Base-by-base conservation (phyloP, 2,113 vertebrate genomes). In the Spermophilus dauricus region DNA sequence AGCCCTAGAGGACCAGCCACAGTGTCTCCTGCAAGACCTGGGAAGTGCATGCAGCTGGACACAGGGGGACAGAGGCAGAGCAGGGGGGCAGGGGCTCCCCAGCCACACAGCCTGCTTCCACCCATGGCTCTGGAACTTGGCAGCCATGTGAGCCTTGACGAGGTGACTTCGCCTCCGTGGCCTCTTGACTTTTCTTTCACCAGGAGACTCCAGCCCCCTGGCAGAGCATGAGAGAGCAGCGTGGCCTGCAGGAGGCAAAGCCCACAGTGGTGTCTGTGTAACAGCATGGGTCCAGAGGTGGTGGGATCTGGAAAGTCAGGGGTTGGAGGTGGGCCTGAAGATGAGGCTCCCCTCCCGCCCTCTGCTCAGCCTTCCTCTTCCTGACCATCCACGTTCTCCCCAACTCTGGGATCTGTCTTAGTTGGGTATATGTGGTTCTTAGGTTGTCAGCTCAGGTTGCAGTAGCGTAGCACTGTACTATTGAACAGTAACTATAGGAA, bases 251-350 rank as follows among this genome's bases (percentile, higher is more conserved):
- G 86, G 85, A 61, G 34, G 16, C 17, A 53, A 2, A 91, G 26
- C 3, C 39, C 56, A 11, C n/a, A 1, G 1, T 0, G 14, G 30
- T 12, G 39, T n/a, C 73, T 56, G 48, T 12, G 3, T 2, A 32
- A 32, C 1, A 22, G 69, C 85, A 70, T 5, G 8, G 28, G 17
- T 30, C 69, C 51, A 37, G 56, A 28, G 24, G 0, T 5, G 26
- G 6, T 8, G 58, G 17, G 42, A 17, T 90, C 37, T 53, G 26
- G 63, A 84, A 48, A 85, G 58, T 1, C n/a, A 58, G 67, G 39
- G 20, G 37, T 39, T 75, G 65, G 86, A 75, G 75, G 65, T 7
- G 63, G 9, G 30, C 5, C 0, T 3, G 26, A 10, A 32, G 58
- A 22, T 7, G 1, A 37, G 30, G 48, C 16, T 11, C 53, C 3